Base-by-base conservation (phyloP, 2,888 invertebrate species). In the Priocnemis perturbator region DNA sequence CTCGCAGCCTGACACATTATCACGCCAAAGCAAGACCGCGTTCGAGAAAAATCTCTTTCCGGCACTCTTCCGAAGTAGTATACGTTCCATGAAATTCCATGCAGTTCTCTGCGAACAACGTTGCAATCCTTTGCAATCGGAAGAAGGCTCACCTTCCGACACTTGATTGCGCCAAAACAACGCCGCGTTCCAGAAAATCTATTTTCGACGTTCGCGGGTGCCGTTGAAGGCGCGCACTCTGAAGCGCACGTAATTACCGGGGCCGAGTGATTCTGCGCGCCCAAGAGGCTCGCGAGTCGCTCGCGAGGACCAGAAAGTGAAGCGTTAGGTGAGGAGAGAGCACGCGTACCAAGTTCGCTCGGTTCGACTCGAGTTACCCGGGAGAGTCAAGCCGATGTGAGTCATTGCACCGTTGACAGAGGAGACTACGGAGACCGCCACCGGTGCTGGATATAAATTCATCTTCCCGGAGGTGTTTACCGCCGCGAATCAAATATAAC, bases 351-450 rank as follows among this genome's bases (percentile, higher is more conserved):
- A 26, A 26, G 26, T 26, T 26, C 26, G 9, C 14, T 55, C 21
- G 21, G 55, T 26, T 37, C 30, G 19, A 60, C 48, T n/a, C 60
- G 59, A 50, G 14, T 50, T 50, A 50, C 50, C n/a, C 65, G 60
- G 55, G 64, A 17, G 30, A 60, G 44, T 21, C n/a, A 48, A 45
- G 50, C 55, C 64, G 70, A 57, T 64, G 73, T 83, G 81, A 83
- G 75, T 82, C 83, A 82, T 77, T 79, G 81, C 79, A 64, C 58
- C 67, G 83, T 76, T 82, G 83, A 82, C 82, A 82, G 81, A 71
- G 37, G 4, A 37, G 76, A 68, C 68, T 44, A 15, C 47, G 26
- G n/a, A 63, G 52, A 44, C 56, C 55, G 47, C 61, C 61, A 65
- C 60, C 53, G 60, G 53, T 60, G 65, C 56, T 63, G 57, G 67